Evolutionary conservation across 1,140 invertebrate genomes (phyloP).

Genomic region (Brachionus plicatilis): DNA sequence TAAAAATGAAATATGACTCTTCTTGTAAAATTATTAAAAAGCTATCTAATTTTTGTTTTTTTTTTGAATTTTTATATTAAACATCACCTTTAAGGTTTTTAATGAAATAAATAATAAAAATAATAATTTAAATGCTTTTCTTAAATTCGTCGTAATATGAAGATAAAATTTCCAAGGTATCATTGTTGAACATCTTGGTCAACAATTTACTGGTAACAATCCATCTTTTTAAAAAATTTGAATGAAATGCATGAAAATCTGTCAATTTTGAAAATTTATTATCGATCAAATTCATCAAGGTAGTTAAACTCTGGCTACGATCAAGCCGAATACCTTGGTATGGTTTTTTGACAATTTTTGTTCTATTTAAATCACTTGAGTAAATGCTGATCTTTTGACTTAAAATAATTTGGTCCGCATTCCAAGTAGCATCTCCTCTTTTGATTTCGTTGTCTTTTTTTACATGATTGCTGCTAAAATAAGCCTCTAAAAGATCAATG

Average conservation of each 20-base stretch:
- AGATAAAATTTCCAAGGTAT: background rate
- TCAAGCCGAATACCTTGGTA: background rate
- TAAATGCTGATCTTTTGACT: background rate
- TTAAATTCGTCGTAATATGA: background rate
- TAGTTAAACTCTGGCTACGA: background rate
- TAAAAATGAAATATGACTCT: too few relatives aligned
- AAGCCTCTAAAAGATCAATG: background rate
- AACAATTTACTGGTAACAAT: background rate
- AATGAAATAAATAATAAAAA: too few relatives aligned
- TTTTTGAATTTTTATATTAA: too few relatives aligned
- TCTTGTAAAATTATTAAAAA: too few relatives aligned
- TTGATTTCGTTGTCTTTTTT: background rate
- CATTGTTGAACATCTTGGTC: background rate
- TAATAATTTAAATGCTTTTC: background rate
- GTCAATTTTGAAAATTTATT: background rate
- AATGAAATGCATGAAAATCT: background rate
- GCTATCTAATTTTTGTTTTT: too few relatives aligned
- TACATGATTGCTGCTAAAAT: background rate
- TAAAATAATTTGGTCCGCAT: slow-evolving; percentile 14
- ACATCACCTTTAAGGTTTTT: too few relatives aligned
- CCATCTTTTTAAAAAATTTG: background rate
- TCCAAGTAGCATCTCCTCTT: background rate
- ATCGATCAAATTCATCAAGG: background rate
- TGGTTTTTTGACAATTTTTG: background rate
- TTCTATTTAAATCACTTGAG: background rate